Percentiles rank a stretch among this genome's conserved stretches.
phyloP scores from a whole-genome alignment of 2,888 invertebrate genomes.

The Melanostoma scalare region DNA sequence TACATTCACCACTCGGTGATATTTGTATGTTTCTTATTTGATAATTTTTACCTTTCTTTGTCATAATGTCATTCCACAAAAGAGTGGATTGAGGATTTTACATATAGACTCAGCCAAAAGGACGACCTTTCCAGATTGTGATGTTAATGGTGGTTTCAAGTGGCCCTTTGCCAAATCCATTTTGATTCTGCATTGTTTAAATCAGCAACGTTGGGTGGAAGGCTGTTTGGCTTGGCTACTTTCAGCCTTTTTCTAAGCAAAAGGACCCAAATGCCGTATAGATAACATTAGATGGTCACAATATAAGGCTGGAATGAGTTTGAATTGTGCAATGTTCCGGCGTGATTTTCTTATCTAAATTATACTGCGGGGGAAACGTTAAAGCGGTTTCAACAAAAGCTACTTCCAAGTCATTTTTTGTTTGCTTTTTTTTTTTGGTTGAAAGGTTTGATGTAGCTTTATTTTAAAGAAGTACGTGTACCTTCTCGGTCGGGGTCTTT shows the following conservation, averaged over 20 bases:
- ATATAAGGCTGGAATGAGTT: conserved; percentile 37
- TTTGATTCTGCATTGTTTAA: conserved; percentile 65
- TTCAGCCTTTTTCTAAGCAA: conserved; percentile 34
- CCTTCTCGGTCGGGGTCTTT: not conserved
- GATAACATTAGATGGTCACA: conserved; percentile 60
- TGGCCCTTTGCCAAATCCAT: conserved; percentile 64
- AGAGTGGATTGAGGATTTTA: not conserved
- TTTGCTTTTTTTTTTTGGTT: conserved; percentile 7
- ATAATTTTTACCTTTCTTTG: not conserved
- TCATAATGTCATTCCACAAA: not conserved
- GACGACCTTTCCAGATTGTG: conserved; percentile 41
- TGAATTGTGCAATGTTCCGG: conserved; percentile 34
- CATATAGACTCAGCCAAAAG: conserved; percentile 3
- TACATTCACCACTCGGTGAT: too few relatives aligned
- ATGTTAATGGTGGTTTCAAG: conserved; percentile 20
- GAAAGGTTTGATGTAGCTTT: conserved; percentile 1
- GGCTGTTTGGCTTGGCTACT: conserved; percentile 39
- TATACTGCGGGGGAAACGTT: conserved; percentile 1
- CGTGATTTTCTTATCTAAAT: conserved; percentile 45
- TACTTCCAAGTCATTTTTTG: not conserved
- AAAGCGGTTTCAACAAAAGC: conserved; percentile 6
- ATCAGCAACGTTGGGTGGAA: conserved; percentile 5
- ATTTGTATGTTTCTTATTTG: not conserved
- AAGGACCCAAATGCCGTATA: conserved; percentile 33
- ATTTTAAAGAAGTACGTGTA: not conserved